Base-by-base conservation (phyloP, 2,797 vertebrate genomes). In the Hyperoplus immaculatus region DNA sequence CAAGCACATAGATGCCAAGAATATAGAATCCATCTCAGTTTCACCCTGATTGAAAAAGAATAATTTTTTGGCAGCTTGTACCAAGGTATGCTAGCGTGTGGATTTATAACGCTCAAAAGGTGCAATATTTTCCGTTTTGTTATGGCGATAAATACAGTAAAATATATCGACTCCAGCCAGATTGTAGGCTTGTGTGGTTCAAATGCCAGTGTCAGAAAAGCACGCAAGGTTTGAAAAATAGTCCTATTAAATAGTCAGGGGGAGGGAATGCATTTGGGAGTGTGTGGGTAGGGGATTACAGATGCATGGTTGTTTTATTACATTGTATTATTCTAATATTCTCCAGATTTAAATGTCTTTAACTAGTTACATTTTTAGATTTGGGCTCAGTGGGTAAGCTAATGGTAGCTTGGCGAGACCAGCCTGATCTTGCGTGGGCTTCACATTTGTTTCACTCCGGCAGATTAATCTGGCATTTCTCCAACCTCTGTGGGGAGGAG, bases 91-190 rank as follows among this genome's bases (percentile, higher is more conserved):
- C 10, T 38, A 68, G 49, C 21, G 63, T 10, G 12, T 43, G 11
- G 8, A 60, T 59, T 51, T 47, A 21, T 36, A 57, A 13, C 7
- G 53, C 39, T 57, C 11, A 53, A 50, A 63, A 41, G 11, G 29
- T 12, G 43, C n/a, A 58, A 46, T 59, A 49, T n/a, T 62, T 21
- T 55, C 5, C 38, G 38, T 15, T 77, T 18, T 54, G 29, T 43
- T 36, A 64, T 41, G 63, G 12, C 61, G 21, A 50, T 55, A 59
- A 62, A 85, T 16, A 69, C 3, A 67, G 45, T 39, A 21, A 58
- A 21, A 54, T 38, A 13, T 54, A 45, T 14, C 3, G 53, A 54
- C 14, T 38, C 6, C 16, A 55, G 39, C 60, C 43, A 16, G 12
- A 51, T 47, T 55, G 46, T 56, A 11, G 11, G 18, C 7, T 47